phyloP scores from a whole-genome alignment of 2,113 vertebrate genomes.

The Percopsis transmontana region DNA sequence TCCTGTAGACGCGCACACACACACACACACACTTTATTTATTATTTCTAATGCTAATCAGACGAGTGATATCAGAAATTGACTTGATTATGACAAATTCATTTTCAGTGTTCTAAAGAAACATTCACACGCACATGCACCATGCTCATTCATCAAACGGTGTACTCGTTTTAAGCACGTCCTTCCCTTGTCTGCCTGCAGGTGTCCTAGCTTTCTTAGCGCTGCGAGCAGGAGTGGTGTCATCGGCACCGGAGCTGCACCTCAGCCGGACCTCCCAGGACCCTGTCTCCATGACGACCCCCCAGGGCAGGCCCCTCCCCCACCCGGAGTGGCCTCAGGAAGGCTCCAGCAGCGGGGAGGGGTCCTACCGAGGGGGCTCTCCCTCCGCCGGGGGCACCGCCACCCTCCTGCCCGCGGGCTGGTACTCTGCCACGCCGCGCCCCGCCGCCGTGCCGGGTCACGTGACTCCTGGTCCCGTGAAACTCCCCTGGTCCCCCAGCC shows the following conservation, averaged over 20 bases:
- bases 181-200: constrained; percentile 59
- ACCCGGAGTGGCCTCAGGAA: constrained; percentile 54
- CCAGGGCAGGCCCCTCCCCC: constrained; percentile 49
- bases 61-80: no score
- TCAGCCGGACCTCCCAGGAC: constrained; percentile 80
- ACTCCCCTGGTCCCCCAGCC: constrained; percentile 7
- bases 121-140: no score
- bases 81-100: no score
- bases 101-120: no score
- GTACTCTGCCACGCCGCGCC: constrained; percentile 11
- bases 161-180: no score
- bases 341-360: constrained; percentile 67
- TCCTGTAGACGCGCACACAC: constrained; percentile 1
- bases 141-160: no score
- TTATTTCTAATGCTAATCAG: not conserved
- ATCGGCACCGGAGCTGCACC: constrained; percentile 83
- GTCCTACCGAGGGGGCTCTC: constrained; percentile 29
- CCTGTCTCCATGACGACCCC: constrained; percentile 77
- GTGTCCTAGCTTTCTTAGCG: constrained; percentile 90
- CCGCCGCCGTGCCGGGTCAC: not conserved
- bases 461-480: not conserved
- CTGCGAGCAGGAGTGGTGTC: constrained; percentile 86
- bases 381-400: constrained; percentile 22
- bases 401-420: constrained; percentile 7
- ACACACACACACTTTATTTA: not conserved